Evolutionary conservation across 2,113 vertebrate genomes (phyloP).

Genomic region (Ivindomyrus marchei): DNA sequence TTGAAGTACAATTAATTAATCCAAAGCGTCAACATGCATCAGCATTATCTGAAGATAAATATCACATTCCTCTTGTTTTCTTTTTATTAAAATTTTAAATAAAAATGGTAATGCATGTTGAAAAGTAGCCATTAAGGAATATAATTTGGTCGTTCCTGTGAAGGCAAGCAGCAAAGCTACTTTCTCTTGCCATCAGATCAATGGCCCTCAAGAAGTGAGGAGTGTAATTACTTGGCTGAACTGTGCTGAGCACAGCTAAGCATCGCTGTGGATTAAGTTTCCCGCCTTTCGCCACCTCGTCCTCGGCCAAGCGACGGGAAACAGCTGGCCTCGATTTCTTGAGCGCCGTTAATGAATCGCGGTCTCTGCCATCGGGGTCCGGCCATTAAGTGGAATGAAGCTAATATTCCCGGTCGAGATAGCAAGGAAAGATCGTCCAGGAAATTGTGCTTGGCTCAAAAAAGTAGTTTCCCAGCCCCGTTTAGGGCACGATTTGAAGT

Average conservation of each 20-base stretch:
- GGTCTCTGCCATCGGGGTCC: constrained; percentile 63
- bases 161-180: constrained; percentile 50
- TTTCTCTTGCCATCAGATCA: constrained; percentile 54
- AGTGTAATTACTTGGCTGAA: constrained; percentile 61
- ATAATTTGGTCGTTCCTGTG: constrained; percentile 24
- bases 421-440: constrained; percentile 56
- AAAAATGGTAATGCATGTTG: not conserved
- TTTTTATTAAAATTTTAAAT: not conserved
- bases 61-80: not conserved
- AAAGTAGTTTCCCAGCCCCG: constrained; percentile 20
- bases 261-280: constrained; percentile 61
- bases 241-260: constrained; percentile 56
- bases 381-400: constrained; percentile 80
- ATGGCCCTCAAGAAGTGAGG: constrained; percentile 47
- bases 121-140: not conserved
- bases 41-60: not conserved
- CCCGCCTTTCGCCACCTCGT: constrained; percentile 75
- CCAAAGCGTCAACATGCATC: not conserved
- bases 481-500: constrained; percentile 27
- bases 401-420: constrained; percentile 78
- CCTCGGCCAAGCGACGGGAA: constrained; percentile 73
- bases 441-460: constrained; percentile 38
- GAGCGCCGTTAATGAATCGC: constrained; percentile 80
- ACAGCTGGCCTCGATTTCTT: constrained; percentile 85
- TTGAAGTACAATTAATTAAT: not conserved